Evolutionary conservation across 2,797 vertebrate genomes (phyloP).

Genomic region (Anguilla anguilla): DNA sequence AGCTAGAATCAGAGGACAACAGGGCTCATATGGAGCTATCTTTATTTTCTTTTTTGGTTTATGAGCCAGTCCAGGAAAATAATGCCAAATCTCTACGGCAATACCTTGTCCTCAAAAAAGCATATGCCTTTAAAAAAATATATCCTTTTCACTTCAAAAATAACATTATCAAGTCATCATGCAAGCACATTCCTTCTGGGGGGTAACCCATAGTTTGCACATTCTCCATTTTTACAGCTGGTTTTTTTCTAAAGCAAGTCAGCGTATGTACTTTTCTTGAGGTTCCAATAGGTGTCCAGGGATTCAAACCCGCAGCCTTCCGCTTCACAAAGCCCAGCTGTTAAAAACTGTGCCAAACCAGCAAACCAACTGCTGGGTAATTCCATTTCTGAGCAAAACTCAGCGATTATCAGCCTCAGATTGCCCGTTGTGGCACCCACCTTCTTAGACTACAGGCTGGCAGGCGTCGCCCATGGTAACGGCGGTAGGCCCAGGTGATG

Average conservation of each 20-base stretch:
- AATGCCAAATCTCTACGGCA: not conserved
- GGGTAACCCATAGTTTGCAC: not conserved
- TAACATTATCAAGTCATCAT: not conserved
- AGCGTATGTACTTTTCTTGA: not conserved
- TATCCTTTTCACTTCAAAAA: not conserved
- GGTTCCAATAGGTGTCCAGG: not conserved
- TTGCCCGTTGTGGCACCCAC: not conserved
- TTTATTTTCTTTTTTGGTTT: not conserved
- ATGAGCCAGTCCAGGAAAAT: not conserved
- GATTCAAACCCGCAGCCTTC: conserved; percentile 10
- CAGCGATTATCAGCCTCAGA: not conserved
- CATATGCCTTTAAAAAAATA: not conserved
- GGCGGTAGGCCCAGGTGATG: conserved; percentile 33
- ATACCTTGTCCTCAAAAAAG: not conserved
- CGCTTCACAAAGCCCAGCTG: conserved; percentile 30
- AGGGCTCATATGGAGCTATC: not conserved
- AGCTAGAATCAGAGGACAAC: not conserved
- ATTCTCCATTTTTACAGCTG: not conserved
- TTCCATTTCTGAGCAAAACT: not conserved
- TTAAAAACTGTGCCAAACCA: not conserved
- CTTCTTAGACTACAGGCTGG: not conserved
- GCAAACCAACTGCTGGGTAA: not conserved
- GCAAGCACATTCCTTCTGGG: not conserved
- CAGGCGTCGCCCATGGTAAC: not conserved
- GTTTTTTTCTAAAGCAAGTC: not conserved